phyloP scores from a whole-genome alignment of 2,888 invertebrate genomes.

The Aphodius sticticus region DNA sequence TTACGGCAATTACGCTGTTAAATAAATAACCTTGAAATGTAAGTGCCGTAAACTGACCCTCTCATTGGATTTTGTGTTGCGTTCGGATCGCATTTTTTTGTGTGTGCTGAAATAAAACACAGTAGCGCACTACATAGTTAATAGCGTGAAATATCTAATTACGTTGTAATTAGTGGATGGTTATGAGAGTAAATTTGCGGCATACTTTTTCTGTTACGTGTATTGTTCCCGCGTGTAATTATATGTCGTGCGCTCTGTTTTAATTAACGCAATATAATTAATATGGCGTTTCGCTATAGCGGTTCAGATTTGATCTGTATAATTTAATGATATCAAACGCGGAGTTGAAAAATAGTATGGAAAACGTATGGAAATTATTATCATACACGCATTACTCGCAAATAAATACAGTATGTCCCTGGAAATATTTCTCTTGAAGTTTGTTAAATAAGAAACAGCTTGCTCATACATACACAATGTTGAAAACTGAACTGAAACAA shows the following conservation, averaged over 20 bases:
- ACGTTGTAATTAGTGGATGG: neutral
- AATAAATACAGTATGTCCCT: too few relatives aligned
- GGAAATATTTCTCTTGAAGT: too few relatives aligned
- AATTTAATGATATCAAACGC: neutral
- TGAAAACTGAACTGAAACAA: too few relatives aligned
- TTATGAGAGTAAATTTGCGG: neutral
- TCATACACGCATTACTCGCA: too few relatives aligned
- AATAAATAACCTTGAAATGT: neutral
- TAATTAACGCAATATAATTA: neutral
- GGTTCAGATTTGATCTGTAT: neutral
- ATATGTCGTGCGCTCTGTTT: conserved; percentile 4
- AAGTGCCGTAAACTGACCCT: neutral
- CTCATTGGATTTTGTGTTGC: neutral
- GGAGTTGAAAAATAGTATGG: neutral
- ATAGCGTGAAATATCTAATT: neutral
- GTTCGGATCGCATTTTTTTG: neutral
- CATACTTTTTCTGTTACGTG: neutral
- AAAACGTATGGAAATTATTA: too few relatives aligned
- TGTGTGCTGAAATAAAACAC: neutral
- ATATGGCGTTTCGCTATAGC: neutral
- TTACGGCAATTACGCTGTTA: neutral
- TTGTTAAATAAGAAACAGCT: too few relatives aligned
- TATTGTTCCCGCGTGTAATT: neutral
- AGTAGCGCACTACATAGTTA: neutral
- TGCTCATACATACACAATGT: too few relatives aligned